A percentile compares a stretch with the other conserved stretches of the same genome.
These are phyloP conservation scores for Anoura caudifer DNA, from an alignment of 2,113 vertebrate species.

Conservation along the genomic window DNA sequence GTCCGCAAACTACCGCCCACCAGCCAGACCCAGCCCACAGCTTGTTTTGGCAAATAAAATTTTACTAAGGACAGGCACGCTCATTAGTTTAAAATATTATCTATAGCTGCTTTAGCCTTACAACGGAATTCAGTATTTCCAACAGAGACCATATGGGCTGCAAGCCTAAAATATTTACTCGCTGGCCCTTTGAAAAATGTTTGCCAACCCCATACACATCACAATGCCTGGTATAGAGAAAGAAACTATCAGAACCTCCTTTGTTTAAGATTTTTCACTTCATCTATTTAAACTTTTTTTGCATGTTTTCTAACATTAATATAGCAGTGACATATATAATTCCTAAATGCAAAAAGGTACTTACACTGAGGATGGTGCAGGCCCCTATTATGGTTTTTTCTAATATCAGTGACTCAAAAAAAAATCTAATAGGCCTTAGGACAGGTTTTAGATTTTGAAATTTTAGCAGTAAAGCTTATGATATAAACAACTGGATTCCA, in stretches of 20 bases:
- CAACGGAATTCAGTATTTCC: not conserved
- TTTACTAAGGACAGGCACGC: not conserved
- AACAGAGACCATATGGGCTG: not conserved
- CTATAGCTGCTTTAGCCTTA: not conserved
- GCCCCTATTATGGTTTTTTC: not conserved
- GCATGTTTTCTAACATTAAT: not conserved
- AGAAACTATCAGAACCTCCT: slow-evolving; percentile 16
- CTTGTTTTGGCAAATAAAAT: not conserved
- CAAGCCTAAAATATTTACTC: slow-evolving; percentile 12
- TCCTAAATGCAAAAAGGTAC: slow-evolving; percentile 13
- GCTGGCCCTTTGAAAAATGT: not conserved
- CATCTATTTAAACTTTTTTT: slow-evolving; percentile 1
- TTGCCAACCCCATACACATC: not conserved
- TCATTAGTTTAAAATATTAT: not conserved
- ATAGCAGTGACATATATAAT: not conserved
- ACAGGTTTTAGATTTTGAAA: slow-evolving; percentile 35
- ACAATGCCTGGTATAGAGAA: not conserved
- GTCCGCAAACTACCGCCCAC: not conserved
- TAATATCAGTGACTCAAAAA: not conserved
- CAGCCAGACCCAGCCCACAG: not conserved
- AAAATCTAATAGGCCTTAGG: not conserved
- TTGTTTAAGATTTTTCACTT: not conserved
- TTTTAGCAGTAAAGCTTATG: not conserved
- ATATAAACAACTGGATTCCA: not conserved
- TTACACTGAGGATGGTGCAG: not conserved